These are phyloP conservation scores for Drosophila orena DNA, from an alignment of 1,140 invertebrate genomes.

Conservation along the genomic window DNA sequence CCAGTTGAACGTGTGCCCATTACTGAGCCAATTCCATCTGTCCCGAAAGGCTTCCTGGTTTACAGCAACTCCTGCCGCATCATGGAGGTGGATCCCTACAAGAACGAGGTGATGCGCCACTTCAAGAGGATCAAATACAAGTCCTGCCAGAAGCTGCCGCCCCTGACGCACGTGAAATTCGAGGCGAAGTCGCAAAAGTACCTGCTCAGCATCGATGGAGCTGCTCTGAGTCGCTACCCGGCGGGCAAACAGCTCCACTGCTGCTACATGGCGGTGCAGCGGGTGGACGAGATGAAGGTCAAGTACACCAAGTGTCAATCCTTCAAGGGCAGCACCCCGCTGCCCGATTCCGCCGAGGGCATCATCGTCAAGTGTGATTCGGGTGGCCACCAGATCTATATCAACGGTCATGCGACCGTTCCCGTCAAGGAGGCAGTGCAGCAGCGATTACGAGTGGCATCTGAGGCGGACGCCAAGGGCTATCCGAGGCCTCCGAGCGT, in stretches of 20 bases:
- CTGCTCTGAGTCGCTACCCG: conserved; percentile 67
- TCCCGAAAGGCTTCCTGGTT: conserved; percentile 87
- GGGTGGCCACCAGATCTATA: conserved; percentile 64
- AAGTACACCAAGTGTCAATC: conserved; percentile 75
- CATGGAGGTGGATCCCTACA: conserved; percentile 88
- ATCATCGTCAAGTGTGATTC: conserved; percentile 85
- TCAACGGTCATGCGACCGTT: conserved; percentile 76
- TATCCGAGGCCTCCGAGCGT: conserved; percentile 84
- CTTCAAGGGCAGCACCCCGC: conserved; percentile 71
- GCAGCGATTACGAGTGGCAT: conserved; percentile 43
- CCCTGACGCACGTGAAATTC: conserved; percentile 85
- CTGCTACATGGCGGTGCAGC: conserved; percentile 86
- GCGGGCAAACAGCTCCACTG: conserved; percentile 83
- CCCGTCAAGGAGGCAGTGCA: conserved; percentile 58
- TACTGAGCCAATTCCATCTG: conserved; percentile 32
- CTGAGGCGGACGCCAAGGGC: neutral
- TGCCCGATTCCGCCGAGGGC: conserved; percentile 85
- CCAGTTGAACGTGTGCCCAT: neutral
- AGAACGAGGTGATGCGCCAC: conserved; percentile 87
- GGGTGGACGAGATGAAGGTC: conserved; percentile 59
- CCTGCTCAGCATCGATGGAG: conserved; percentile 68
- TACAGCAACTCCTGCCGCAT: conserved; percentile 90
- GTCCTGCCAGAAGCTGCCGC: conserved; percentile 85
- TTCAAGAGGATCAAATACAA: conserved; percentile 87
- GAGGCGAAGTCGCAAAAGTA: conserved; percentile 58